Evolutionary conservation across 2,113 vertebrate species (phyloP), one percentile per base, ranked within the genome.

Genomic region (Mugil cephalus): DNA sequence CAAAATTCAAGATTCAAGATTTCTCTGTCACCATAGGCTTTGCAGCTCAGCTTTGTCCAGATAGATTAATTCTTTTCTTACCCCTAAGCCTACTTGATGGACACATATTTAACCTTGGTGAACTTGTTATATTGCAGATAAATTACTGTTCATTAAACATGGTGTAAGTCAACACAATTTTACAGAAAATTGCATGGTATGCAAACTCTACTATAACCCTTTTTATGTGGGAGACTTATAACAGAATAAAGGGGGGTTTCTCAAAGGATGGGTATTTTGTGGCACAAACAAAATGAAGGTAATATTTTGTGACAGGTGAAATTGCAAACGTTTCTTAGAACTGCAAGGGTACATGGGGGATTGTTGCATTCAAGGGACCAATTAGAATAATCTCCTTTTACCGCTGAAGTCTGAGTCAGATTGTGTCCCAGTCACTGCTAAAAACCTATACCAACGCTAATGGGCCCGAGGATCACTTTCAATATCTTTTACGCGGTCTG

Each of bases 331-430:
- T 68, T 72, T 64, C 64, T 56, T 15, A 10, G 18, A 59, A 71
- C 69, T 48, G 50, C 69, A 61, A 24, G 18, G 45, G 42, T 48
- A 51, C 51, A 38, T 9, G 43, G 24, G 30, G 12, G 65, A 63
- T 40, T 72, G 47, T 65, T 65, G 42, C 30, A 80, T 83, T 74
- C 51, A 58, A 67, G 52, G 67, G 73, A 80, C 58, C 79, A 82
- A 87, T 88, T 87, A 86, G 66, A 87, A 66, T 80, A 83, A 88
- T 83, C 40, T 64, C 45, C 55, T 63, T 58, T 67, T 53, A 47
- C 47, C 1, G 12, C 72, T 74, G 66, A 69, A 74, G 64, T 76
- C 59, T 46, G 56, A 62, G 64, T 82, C 74, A 69, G 38, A 40
- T 63, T 46, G 48, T 64, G 60, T 79, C 74, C 43, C 61, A 47